A percentile compares a stretch with the other conserved stretches of the same genome.
phyloP scores from a whole-genome alignment of 2,113 vertebrate species.

The Chaetodon auriga region DNA sequence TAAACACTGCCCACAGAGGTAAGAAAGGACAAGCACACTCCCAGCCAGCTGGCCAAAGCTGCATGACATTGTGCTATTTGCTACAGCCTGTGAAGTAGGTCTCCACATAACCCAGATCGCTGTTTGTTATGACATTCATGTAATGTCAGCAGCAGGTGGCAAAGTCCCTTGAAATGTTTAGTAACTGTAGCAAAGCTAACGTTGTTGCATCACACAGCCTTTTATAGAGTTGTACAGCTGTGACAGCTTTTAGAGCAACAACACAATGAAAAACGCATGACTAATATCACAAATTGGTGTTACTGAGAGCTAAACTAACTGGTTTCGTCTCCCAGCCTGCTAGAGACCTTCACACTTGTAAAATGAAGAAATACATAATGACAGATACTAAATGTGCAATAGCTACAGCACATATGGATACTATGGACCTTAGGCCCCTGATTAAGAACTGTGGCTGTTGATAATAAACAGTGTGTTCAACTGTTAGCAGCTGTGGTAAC shows the following conservation, averaged over 20 bases:
- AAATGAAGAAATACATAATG: neutral
- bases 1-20: slow-evolving; percentile 83
- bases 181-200: neutral
- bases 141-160: slow-evolving; percentile 44
- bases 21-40: slow-evolving; percentile 23
- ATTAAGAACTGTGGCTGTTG: neutral
- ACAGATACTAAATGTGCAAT: neutral
- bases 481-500: neutral
- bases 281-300: neutral
- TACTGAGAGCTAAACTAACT: neutral
- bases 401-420: neutral
- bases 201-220: neutral
- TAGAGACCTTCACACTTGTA: neutral
- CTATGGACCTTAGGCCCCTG: neutral
- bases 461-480: neutral
- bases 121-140: slow-evolving; percentile 49
- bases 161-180: neutral
- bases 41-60: neutral
- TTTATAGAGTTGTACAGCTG: neutral
- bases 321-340: neutral
- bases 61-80: slow-evolving; percentile 52
- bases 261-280: neutral
- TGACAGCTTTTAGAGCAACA: neutral
- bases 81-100: slow-evolving; percentile 25
- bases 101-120: slow-evolving; percentile 43